Percentiles rank a stretch among this genome's conserved stretches.
phyloP scores from a whole-genome alignment of 1,140 invertebrate genomes.

The Trichonephila clavipes region DNA sequence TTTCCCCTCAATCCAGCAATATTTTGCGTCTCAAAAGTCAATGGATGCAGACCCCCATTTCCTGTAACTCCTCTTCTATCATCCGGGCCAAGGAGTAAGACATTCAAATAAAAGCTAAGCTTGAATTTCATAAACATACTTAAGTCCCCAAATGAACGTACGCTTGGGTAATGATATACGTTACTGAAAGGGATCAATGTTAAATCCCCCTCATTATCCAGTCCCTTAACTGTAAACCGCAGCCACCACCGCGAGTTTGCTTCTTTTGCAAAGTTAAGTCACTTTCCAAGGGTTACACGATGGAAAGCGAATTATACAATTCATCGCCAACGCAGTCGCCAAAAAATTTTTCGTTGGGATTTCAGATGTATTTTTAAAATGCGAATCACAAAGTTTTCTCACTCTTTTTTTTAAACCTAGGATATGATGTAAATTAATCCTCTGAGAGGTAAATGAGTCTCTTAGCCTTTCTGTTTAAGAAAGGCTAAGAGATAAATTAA shows the following conservation, averaged over 20 bases:
- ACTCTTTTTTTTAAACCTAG: too few species aligned
- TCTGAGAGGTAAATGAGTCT: too few species aligned
- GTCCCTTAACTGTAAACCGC: conserved; percentile 76
- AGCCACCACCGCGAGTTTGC: conserved; percentile 64
- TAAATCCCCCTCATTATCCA: conserved; percentile 76
- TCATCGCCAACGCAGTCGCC: conserved; percentile 21
- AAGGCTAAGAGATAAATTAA: too few species aligned
- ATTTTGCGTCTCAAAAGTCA: conserved; percentile 51
- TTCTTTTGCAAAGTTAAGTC: conserved; percentile 74
- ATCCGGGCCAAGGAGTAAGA: conserved; percentile 21
- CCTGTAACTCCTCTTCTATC: neutral
- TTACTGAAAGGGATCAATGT: conserved; percentile 75
- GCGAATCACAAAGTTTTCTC: too few species aligned
- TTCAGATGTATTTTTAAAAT: too few species aligned
- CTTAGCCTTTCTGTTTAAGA: too few species aligned
- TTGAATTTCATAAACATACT: conserved; percentile 75
- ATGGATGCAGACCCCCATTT: conserved; percentile 18
- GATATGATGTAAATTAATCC: too few species aligned
- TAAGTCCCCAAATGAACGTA: conserved; percentile 75
- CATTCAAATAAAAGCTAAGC: conserved; percentile 71
- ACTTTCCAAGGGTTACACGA: conserved; percentile 68
- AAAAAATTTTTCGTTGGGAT: neutral
- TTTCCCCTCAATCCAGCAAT: conserved; percentile 25
- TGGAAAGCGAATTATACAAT: conserved; percentile 12
- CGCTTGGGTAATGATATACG: conserved; percentile 76